A percentile compares a stretch with the other conserved stretches of the same genome.
phyloP scores from a whole-genome alignment of 2,888 invertebrate genomes.

The Tetranychus truncatus region DNA sequence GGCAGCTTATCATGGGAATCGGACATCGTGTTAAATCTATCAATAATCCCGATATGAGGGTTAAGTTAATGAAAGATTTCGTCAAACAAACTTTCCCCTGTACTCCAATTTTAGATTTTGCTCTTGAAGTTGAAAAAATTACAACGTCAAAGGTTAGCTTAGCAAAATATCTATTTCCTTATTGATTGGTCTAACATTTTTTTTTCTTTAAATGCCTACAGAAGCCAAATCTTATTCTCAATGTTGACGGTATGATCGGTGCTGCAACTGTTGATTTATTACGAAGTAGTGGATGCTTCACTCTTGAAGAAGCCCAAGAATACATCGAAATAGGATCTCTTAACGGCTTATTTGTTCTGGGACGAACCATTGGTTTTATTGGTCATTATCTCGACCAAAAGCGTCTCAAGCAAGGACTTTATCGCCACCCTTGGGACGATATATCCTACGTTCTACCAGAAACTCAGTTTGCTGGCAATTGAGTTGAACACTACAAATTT shows the following conservation, averaged over 20 bases:
- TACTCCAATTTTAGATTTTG: conserved; percentile 82
- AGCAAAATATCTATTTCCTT: not conserved
- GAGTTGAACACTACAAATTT: not conserved
- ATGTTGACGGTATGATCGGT: conserved; percentile 96
- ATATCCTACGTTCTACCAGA: conserved; percentile 73
- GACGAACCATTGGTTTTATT: conserved; percentile 93
- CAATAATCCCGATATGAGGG: conserved; percentile 96
- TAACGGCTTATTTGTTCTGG: conserved; percentile 92
- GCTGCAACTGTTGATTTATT: conserved; percentile 92
- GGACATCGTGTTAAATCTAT: conserved; percentile 70
- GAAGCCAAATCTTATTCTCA: conserved; percentile 98
- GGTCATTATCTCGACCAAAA: conserved; percentile 98
- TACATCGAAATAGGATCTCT: conserved; percentile 93
- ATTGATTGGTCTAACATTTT: conserved; percentile 17
- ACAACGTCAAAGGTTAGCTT: conserved; percentile 67
- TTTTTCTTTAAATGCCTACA: conserved; percentile 26
- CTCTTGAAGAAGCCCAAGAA: conserved; percentile 88
- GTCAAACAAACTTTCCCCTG: conserved; percentile 81
- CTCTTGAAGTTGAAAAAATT: conserved; percentile 91
- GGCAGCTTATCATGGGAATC: conserved; percentile 96
- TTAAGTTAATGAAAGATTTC: conserved; percentile 87
- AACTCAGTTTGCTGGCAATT: conserved; percentile 19
- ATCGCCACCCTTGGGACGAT: conserved; percentile 99
- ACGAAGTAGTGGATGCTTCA: conserved; percentile 79
- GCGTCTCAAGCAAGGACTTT: conserved; percentile 91